Evolutionary conservation across 2,797 vertebrate species (phyloP), one percentile per base, ranked within the genome.

Genomic region (Delichon dasypus): DNA sequence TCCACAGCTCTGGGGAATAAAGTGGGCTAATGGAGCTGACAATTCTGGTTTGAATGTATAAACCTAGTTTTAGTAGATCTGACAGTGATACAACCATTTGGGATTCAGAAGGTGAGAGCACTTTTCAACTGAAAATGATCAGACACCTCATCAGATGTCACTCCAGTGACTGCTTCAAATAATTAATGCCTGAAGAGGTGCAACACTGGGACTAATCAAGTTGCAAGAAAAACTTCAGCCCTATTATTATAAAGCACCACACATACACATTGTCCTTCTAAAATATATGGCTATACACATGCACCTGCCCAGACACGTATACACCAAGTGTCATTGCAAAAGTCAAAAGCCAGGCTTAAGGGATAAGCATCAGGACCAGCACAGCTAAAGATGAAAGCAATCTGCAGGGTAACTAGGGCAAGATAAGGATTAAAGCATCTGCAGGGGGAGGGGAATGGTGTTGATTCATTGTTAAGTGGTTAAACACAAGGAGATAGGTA

Each of bases 401-500:
- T 91, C 82, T 88, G 68, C 70, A 78, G 44, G 62, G 62, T 68
- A 93, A 91, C 62, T 60, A 91, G 51, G 78, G 79, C 51, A 92
- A 93, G 88, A 85, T 87, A 92, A 95, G 55, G 70, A 88, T 72
- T 95, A 77, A 84, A 78, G 68, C 40, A 55, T 65, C 50, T 50
- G 64, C 48, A 64, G 32, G 20, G 71, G 68, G 30, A 57, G 54
- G 36, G 38, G 44, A 89, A 53, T 2, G 13, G 53, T 47, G 17
- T 67, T 47, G 45, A 74, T 88, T 88, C 71, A 62, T 36, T 44
- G 21, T 62, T 91, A 61, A 7, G 20, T 62, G n/a, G 74, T 81
- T 68, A 88, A 85, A 83, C 44, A 93, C 32, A 68, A 87, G 65
- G 36, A 44, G 62, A 71, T 25, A 85, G 45, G 87, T 77, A 90